Evolutionary conservation across 2,888 invertebrate genomes (phyloP).

Genomic region (Callyntrura guangdongensis): DNA sequence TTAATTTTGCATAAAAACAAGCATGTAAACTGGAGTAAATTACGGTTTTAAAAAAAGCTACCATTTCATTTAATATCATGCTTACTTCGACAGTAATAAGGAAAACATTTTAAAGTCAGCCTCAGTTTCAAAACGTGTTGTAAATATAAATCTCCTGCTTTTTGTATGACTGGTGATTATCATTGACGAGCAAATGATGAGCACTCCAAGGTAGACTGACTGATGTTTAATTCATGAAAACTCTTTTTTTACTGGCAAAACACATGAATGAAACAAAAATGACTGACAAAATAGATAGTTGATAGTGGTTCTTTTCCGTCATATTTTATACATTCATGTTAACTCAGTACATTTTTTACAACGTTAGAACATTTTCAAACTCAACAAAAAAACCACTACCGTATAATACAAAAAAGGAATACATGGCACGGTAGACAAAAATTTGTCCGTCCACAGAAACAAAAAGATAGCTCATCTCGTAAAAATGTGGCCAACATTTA

Average conservation of each 20-base stretch:
- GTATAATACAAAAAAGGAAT: slow-evolving; percentile 43
- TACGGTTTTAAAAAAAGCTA: slow-evolving; percentile 72
- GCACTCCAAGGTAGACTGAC: slow-evolving; percentile 50
- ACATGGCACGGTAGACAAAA: not conserved
- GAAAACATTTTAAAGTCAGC: not conserved
- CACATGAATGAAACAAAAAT: slow-evolving; percentile 65
- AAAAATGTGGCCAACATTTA: not conserved
- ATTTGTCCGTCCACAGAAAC: not conserved
- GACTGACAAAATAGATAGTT: slow-evolving; percentile 24
- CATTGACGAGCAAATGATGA: slow-evolving; percentile 36
- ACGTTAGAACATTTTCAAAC: not conserved
- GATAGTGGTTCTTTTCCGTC: slow-evolving; percentile 39
- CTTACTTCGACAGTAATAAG: slow-evolving; percentile 13
- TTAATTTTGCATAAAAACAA: slow-evolving; percentile 64
- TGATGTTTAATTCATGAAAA: slow-evolving; percentile 80
- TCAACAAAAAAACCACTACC: slow-evolving; percentile 66
- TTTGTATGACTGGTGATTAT: slow-evolving; percentile 1
- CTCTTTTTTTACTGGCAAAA: not conserved
- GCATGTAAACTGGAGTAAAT: slow-evolving; percentile 79
- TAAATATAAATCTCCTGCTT: slow-evolving; percentile 62
- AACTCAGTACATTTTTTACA: not conserved
- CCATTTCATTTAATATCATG: slow-evolving; percentile 8
- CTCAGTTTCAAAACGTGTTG: slow-evolving; percentile 64
- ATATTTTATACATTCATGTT: not conserved
- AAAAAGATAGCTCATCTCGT: not conserved